Conservation (phyloP, 2,113 vertebrate genomes). For the Thymallus thymallus region DNA sequence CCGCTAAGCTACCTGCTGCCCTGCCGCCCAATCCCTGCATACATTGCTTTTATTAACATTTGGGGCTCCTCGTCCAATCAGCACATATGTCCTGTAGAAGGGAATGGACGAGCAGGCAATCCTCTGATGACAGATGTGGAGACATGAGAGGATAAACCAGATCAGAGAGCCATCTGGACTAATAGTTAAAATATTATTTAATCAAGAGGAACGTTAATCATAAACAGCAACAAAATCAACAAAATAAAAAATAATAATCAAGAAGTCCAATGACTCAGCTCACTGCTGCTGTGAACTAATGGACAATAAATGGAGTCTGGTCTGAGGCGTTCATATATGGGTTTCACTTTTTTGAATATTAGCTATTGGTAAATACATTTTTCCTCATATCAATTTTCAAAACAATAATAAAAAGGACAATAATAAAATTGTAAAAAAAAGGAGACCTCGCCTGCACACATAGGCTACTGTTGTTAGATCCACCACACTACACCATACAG, state of each 20-base stretch:
- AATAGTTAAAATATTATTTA: neutral
- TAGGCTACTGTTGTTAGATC: too few species aligned
- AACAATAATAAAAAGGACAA: too few species aligned
- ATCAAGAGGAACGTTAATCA: neutral
- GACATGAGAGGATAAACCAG: neutral
- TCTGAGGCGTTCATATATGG: too few species aligned
- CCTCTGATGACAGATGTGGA: neutral
- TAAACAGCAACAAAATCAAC: conserved; percentile 6
- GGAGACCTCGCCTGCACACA: too few species aligned
- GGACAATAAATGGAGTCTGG: too few species aligned
- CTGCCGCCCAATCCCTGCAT: too few species aligned
- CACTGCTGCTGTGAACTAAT: neutral
- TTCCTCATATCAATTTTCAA: too few species aligned
- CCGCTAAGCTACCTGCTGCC: too few species aligned
- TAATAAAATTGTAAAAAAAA: too few species aligned
- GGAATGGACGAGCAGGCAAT: neutral
- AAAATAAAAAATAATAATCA: neutral
- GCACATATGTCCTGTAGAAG: neutral
- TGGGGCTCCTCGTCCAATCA: neutral
- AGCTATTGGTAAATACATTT: too few species aligned
- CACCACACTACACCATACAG: too few species aligned
- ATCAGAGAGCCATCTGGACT: neutral
- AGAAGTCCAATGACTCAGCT: neutral
- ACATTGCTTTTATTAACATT: conserved; percentile 2
- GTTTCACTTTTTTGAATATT: too few species aligned